phyloP scores from a whole-genome alignment of 2,113 vertebrate species.

The Petrocephalus zakoni region DNA sequence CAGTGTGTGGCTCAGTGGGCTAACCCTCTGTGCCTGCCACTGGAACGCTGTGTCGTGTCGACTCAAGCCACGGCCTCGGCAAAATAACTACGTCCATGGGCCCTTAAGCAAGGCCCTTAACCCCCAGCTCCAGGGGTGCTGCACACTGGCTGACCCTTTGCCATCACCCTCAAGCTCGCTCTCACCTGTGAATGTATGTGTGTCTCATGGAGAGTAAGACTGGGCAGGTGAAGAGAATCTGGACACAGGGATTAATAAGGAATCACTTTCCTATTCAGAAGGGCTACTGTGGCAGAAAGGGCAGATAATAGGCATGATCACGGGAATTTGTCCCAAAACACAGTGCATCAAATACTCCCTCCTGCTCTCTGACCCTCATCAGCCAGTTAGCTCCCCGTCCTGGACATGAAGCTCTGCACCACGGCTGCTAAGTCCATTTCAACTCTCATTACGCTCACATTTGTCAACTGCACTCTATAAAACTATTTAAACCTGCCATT shows the following conservation, averaged over 20 bases:
- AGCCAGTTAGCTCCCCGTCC: not conserved
- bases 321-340: not conserved
- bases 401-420: not conserved
- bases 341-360: not conserved
- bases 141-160: not conserved
- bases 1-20: not conserved
- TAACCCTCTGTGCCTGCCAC: not conserved
- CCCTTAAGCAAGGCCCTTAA: not conserved
- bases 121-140: not conserved
- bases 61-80: not conserved
- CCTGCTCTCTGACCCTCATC: not conserved
- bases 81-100: not conserved
- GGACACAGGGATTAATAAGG: too few relatives aligned
- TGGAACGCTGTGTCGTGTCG: not conserved
- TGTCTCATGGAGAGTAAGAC: not conserved
- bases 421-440: not conserved
- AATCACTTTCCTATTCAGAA: not conserved
- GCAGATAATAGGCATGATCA: not conserved
- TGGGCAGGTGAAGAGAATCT: too few relatives aligned
- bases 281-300: not conserved
- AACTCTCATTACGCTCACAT: not conserved
- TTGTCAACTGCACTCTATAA: not conserved
- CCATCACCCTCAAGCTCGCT: not conserved
- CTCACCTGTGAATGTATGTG: not conserved
- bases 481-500: not conserved